Evolutionary conservation across 2,113 vertebrate genomes (phyloP), one percentile per base, ranked within the genome.

Genomic region (Chaetodon trifascialis): DNA sequence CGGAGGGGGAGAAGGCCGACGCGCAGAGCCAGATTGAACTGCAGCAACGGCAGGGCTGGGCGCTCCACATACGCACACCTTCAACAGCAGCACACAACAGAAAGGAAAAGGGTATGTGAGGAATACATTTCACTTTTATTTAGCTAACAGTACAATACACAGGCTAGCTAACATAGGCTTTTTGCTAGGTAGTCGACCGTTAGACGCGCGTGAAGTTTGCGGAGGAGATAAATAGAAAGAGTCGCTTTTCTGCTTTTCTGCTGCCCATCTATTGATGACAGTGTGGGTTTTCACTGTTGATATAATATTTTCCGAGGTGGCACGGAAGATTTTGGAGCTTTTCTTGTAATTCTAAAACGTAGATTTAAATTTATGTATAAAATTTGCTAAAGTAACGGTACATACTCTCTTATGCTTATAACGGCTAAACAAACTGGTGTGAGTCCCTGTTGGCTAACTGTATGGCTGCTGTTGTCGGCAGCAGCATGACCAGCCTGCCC

Each of bases 41-140:
- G 89, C 87, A 80, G 84, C 79, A 52, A 60, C 83, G 73, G 68
- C 89, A 85, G 91, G 91, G 91, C 87, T 79, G 86, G 93, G 91
- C 82, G 83, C 74, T 68, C 47, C 77, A 34, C 55, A 56, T 76
- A 80, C 17, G 52, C 73, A 76, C 70, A 71, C 15, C 65, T 19
- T 72, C 73, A 84, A 17, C 79, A 70, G 78, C 71, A 55, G 79
- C 62, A 52, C 66, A 46, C 74, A 76, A 55, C 70, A 47, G 71
- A 46, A 49, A 65, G 68, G 71, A 76, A 72, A 59, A 73, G 88
- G 92, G 93, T 93, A 79, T 90, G 89, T 80, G 60, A 71, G 9
- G 8, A 16, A 30, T 14, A 16, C 2, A 64, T 49, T 36, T 67
- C 11, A 51, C 59, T 85, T 85, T 59, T 74, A 82, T 30, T 55